Base-by-base conservation (phyloP, 2,113 vertebrate species). In the Gnathonemus echidnorhynchus region DNA sequence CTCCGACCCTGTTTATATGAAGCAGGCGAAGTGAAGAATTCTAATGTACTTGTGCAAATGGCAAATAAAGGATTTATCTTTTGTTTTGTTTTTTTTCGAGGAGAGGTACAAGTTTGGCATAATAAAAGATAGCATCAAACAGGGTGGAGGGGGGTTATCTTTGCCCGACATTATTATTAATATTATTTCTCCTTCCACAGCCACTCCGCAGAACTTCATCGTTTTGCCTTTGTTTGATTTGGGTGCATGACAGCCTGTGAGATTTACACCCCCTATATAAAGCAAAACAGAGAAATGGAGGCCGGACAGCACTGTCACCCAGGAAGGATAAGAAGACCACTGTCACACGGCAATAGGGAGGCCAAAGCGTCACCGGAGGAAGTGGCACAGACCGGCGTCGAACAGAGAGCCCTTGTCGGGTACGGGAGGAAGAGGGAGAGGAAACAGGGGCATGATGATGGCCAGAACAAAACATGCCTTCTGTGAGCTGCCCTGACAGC, bases 401-500 rank as follows among this genome's bases (percentile, higher is more conserved):
- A 24, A 88, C 52, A 87, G 45, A 49, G 83, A n/a, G 83, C 83
- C 8, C 45, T 31, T 58, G 52, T 62, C 31, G 87, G 87, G 48
- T 83, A 31, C 0, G 48, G 11, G 31, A 46, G 27, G 42, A 66
- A 53, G 70, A 90, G 85, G 86, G 85, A 86, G 88, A 45, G 50
- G 90, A 70, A 87, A 50, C 31, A 1, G 58, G 88, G 50, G n/a
- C 52, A 89, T 89, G 6, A 49, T 35, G 86, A 80, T 87, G 90
- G 91, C 87, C 42, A 91, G 90, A 89, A 89, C 92, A 93, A 91
- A 93, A 90, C 90, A 90, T 91, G 92, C 91, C 90, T 92, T 93
- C 92, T 93, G 93, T 92, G 85, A 91, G 91, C 90, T 45, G 62
- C 88, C 88, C 70, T 90, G 86, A 91, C 87, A 86, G 88, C 86